These are phyloP conservation scores for Neostethus bicornis DNA, from an alignment of 2,797 vertebrate genomes.

Conservation along the genomic window DNA sequence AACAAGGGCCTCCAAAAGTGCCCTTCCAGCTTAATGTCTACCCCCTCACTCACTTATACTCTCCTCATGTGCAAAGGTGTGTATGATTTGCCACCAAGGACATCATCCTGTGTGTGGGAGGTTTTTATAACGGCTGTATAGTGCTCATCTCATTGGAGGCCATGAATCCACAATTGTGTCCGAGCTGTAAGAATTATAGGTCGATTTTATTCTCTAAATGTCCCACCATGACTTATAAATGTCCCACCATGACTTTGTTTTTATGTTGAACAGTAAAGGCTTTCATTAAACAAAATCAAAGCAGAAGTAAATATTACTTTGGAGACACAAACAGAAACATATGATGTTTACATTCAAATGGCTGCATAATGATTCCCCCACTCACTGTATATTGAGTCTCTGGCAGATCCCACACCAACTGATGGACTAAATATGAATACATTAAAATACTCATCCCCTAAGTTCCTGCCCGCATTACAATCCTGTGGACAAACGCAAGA, in stretches of 20 bases:
- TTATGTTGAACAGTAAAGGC: conserved; percentile 65
- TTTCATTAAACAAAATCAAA: conserved; percentile 75
- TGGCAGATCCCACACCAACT: conserved; percentile 13
- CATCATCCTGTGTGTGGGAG: conserved; percentile 45
- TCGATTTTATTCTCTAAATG: conserved; percentile 30
- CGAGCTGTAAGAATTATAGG: conserved; percentile 51
- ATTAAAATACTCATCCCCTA: conserved; percentile 29
- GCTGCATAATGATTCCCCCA: conserved; percentile 56
- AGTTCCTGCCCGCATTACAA: conserved; percentile 31
- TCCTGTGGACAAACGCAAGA: conserved; percentile 12
- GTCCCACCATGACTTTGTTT: conserved; percentile 53
- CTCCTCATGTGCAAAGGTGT: conserved; percentile 59
- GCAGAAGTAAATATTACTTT: conserved; percentile 65
- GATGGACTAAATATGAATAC: conserved; percentile 40
- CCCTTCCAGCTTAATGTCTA: conserved; percentile 57
- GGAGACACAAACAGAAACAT: conserved; percentile 61
- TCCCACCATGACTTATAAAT: conserved; percentile 53
- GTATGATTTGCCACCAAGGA: conserved; percentile 56
- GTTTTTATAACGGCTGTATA: conserved; percentile 39
- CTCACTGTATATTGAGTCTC: conserved; percentile 33
- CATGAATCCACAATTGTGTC: conserved; percentile 45
- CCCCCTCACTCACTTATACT: conserved; percentile 14
- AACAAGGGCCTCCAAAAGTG: conserved; percentile 60
- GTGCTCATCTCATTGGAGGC: conserved; percentile 53
- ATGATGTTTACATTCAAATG: conserved; percentile 64